Evolutionary conservation across 2,797 vertebrate species (phyloP).

Genomic region (Xiphophorus birchmanni): DNA sequence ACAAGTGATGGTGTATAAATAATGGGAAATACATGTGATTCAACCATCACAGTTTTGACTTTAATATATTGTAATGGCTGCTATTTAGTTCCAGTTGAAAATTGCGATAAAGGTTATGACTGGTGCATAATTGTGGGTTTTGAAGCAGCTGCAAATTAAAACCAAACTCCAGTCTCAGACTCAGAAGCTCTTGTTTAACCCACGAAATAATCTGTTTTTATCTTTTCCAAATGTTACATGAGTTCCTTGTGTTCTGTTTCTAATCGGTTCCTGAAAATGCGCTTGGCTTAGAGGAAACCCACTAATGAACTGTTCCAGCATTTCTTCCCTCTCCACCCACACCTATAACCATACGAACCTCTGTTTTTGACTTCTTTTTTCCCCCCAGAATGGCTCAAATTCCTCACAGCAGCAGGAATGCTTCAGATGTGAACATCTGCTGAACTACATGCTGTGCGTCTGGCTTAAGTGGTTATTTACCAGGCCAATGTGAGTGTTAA

Average conservation of each 20-base stretch:
- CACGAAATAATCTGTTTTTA: background rate
- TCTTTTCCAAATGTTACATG: background rate
- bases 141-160: background rate
- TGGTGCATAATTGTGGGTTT: background rate
- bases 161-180: background rate
- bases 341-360: slow-evolving; percentile 62
- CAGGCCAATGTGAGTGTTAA: background rate
- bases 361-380: slow-evolving; percentile 48
- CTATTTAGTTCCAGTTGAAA: background rate
- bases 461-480: background rate
- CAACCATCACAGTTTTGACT: background rate
- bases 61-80: background rate
- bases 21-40: background rate
- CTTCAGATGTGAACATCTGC: slow-evolving; percentile 75
- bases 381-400: slow-evolving; percentile 62
- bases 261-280: slow-evolving; percentile 20
- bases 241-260: slow-evolving; percentile 4
- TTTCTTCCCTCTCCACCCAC: slow-evolving; percentile 50
- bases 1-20: background rate
- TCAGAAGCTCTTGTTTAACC: background rate
- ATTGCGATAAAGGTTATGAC: background rate
- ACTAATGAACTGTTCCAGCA: slow-evolving; percentile 27
- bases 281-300: slow-evolving; percentile 34
- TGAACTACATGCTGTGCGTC: slow-evolving; percentile 24
- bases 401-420: slow-evolving; percentile 65